These are phyloP conservation scores for Liopterus haemorrhoidalis DNA, from an alignment of 2,888 invertebrate genomes.

Conservation along the genomic window DNA sequence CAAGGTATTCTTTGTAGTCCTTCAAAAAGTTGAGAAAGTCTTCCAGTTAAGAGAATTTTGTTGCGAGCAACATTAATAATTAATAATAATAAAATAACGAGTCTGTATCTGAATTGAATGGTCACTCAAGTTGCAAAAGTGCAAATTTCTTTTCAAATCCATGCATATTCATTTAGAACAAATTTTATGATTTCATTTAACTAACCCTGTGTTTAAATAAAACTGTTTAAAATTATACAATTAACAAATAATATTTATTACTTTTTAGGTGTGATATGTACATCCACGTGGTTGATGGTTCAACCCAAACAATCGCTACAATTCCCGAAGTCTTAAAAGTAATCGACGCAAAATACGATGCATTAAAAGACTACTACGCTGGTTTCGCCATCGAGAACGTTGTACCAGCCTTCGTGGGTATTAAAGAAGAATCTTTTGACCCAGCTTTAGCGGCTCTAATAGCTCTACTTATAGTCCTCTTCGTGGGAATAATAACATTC, in stretches of 20 bases:
- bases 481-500: conserved; percentile 81
- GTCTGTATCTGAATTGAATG: too few species aligned
- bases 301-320: conserved; percentile 66
- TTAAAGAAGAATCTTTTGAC: conserved; percentile 72
- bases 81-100: too few species aligned
- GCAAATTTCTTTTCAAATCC: too few species aligned
- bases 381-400: conserved; percentile 71
- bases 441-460: conserved; percentile 80
- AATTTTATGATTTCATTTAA: too few species aligned
- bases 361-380: conserved; percentile 70
- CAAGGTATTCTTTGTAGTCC: too few species aligned
- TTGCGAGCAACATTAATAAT: too few species aligned
- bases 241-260: conserved; percentile 7
- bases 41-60: too few species aligned
- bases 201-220: background rate
- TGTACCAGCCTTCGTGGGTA: conserved; percentile 60
- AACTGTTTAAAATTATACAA: background rate
- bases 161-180: too few species aligned
- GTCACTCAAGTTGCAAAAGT: too few species aligned
- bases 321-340: conserved; percentile 73
- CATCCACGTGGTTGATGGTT: conserved; percentile 72
- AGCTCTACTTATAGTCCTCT: conserved; percentile 75
- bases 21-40: too few species aligned
- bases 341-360: conserved; percentile 80
- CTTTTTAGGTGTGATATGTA: conserved; percentile 74